Conservation (phyloP, 2,888 invertebrate genomes). For the Macrosoma leucophasiata region DNA sequence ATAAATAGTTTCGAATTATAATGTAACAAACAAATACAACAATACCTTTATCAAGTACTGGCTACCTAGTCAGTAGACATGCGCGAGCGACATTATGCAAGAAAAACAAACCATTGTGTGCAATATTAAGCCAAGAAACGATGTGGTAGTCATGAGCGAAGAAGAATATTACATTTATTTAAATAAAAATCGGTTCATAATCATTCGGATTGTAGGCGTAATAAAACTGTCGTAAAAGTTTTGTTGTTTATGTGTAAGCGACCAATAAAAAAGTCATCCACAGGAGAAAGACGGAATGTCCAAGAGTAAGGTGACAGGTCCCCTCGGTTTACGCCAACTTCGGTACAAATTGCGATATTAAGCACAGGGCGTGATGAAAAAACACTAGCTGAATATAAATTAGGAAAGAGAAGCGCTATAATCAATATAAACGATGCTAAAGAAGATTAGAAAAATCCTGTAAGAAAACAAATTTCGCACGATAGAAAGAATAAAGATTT, state of each 20-base stretch:
- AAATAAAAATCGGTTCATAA: slow-evolving; percentile 3
- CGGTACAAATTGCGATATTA: slow-evolving; percentile 75
- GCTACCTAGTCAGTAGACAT: slow-evolving; percentile 17
- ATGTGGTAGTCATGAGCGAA: too few species aligned
- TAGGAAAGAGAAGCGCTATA: slow-evolving; percentile 71
- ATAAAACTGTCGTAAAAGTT: slow-evolving; percentile 48
- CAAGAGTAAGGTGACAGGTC: slow-evolving; percentile 65
- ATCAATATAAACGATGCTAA: slow-evolving; percentile 77
- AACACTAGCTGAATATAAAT: slow-evolving; percentile 77
- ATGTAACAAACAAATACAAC: too few species aligned
- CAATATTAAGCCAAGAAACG: slow-evolving; percentile 43
- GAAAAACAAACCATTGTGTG: slow-evolving; percentile 47
- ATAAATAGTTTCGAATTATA: too few species aligned
- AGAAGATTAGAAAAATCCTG: slow-evolving; percentile 75
- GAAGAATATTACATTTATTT: slow-evolving; percentile 38
- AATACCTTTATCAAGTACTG: too few species aligned
- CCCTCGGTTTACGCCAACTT: slow-evolving; percentile 71
- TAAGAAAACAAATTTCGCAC: slow-evolving; percentile 70
- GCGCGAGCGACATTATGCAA: slow-evolving; percentile 35
- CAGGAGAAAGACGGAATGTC: slow-evolving; percentile 51
- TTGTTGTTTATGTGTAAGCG: slow-evolving; percentile 56
- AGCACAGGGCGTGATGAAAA: slow-evolving; percentile 75
- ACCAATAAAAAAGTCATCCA: slow-evolving; percentile 58
- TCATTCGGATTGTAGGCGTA: slow-evolving; percentile 36
- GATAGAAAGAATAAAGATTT: slow-evolving; percentile 56